phyloP scores from a whole-genome alignment of 2,797 vertebrate species.

The Lindbergichthys nudifrons region DNA sequence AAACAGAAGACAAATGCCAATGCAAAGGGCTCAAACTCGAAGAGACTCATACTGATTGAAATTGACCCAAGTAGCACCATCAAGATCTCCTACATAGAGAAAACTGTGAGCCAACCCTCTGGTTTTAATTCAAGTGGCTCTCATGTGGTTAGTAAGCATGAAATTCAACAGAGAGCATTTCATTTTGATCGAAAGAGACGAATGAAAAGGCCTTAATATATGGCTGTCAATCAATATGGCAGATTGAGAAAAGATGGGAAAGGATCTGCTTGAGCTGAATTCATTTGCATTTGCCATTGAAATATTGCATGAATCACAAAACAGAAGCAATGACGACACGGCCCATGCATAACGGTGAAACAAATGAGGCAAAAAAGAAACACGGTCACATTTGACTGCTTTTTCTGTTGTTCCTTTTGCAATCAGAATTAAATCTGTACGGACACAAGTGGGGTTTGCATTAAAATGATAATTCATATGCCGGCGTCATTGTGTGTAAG shows the following conservation, averaged over 20 bases:
- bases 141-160: slow-evolving; percentile 57
- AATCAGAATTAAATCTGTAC: slow-evolving; percentile 21
- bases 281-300: slow-evolving; percentile 61
- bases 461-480: slow-evolving; percentile 37
- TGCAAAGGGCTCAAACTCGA: slow-evolving; percentile 44
- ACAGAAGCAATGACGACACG: slow-evolving; percentile 42
- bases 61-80: slow-evolving; percentile 64
- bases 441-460: slow-evolving; percentile 25
- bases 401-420: slow-evolving; percentile 9
- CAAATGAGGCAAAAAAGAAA: slow-evolving; percentile 20
- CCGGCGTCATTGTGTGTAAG: neutral
- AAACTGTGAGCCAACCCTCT: slow-evolving; percentile 47
- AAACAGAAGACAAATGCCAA: slow-evolving; percentile 27
- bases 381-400: slow-evolving; percentile 11
- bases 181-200: slow-evolving; percentile 59
- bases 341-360: slow-evolving; percentile 39
- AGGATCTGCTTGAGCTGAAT: slow-evolving; percentile 40
- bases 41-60: slow-evolving; percentile 67
- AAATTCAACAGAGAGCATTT: slow-evolving; percentile 56
- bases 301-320: slow-evolving; percentile 36
- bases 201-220: slow-evolving; percentile 50
- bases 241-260: slow-evolving; percentile 40
- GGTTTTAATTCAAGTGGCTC: slow-evolving; percentile 72
- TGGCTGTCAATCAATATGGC: slow-evolving; percentile 63
- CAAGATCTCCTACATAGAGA: slow-evolving; percentile 60